Evolutionary conservation across 2,797 vertebrate species (phyloP).

Genomic region (Poeciliopsis turneri): DNA sequence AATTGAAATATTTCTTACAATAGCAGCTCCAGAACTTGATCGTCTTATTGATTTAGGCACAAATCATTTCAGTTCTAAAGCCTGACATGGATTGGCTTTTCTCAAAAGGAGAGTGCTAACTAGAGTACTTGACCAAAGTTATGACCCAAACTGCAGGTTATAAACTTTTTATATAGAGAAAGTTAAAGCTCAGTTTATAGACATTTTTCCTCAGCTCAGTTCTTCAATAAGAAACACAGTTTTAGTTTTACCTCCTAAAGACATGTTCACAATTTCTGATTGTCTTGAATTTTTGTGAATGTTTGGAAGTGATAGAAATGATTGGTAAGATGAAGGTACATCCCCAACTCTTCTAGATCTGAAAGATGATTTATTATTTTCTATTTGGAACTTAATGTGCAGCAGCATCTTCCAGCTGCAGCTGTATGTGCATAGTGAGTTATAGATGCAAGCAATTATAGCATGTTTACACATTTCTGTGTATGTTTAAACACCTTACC

Average conservation of each 20-base stretch:
- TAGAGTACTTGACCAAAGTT: neutral
- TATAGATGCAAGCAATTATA: slow-evolving; percentile 33
- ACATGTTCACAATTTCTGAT: neutral
- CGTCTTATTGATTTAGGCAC: neutral
- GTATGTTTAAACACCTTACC: slow-evolving; percentile 31
- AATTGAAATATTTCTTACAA: neutral
- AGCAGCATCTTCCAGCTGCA: slow-evolving; percentile 42
- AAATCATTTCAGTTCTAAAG: slow-evolving; percentile 9
- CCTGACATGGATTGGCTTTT: neutral
- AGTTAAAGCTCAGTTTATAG: neutral
- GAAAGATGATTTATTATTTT: slow-evolving; percentile 76
- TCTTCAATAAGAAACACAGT: neutral
- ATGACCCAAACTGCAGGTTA: neutral
- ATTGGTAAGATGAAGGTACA: slow-evolving; percentile 19
- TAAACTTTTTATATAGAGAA: slow-evolving; percentile 2
- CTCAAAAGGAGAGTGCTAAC: neutral
- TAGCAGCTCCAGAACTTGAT: neutral
- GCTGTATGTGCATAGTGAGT: slow-evolving; percentile 13
- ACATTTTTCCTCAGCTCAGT: neutral
- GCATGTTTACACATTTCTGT: slow-evolving; percentile 45
- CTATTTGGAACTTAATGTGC: slow-evolving; percentile 77
- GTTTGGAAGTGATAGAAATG: slow-evolving; percentile 6
- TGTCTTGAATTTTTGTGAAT: neutral
- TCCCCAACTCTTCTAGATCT: slow-evolving; percentile 37
- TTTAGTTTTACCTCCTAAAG: slow-evolving; percentile 4